These are phyloP conservation scores for Metopolophium dirhodum DNA, from an alignment of 1,140 invertebrate species.

Conservation along the genomic window DNA sequence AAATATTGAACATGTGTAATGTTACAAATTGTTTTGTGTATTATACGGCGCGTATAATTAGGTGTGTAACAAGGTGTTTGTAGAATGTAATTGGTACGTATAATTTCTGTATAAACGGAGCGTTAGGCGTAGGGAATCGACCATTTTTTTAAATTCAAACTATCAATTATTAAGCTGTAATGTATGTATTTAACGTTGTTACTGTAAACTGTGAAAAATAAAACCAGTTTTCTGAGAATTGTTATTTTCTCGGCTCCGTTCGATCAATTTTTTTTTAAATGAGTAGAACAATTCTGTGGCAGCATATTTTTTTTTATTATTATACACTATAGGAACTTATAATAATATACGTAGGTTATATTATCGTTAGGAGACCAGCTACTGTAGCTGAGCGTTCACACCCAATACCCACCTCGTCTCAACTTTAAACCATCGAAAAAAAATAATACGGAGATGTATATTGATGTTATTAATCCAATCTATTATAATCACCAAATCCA, in stretches of 20 bases:
- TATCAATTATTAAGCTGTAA: not conserved
- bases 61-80: constrained; percentile 24
- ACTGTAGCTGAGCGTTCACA: not conserved
- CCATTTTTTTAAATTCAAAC: not conserved
- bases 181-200: constrained; percentile 16
- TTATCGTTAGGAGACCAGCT: not conserved
- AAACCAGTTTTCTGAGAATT: not conserved
- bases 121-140: not conserved
- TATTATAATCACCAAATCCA: no score
- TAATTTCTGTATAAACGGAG: not conserved
- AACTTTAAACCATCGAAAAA: not conserved
- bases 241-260: not conserved
- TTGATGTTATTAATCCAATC: no score
- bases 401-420: not conserved
- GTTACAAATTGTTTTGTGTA: not conserved
- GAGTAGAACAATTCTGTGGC: not conserved
- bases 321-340: not conserved
- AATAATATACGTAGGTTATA: not conserved
- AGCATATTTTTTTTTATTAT: not conserved
- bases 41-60: not conserved
- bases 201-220: not conserved
- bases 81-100: constrained; percentile 11
- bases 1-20: not conserved
- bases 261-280: not conserved
- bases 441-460: not conserved